These are phyloP conservation scores for Synergus japonicus DNA, from an alignment of 2,888 invertebrate genomes.

Conservation along the genomic window DNA sequence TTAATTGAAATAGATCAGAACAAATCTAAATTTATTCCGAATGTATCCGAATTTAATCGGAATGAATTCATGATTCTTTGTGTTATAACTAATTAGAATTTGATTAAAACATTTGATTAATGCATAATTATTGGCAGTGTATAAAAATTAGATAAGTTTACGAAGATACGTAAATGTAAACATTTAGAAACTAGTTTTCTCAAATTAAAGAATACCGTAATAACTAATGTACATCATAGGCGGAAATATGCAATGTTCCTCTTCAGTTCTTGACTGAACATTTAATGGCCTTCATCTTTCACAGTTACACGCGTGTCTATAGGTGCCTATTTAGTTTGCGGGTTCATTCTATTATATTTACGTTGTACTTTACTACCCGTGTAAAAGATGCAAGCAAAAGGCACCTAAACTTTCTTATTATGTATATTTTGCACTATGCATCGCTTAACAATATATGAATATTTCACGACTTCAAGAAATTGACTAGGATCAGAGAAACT, in stretches of 20 bases:
- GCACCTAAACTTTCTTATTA: constrained; percentile 11
- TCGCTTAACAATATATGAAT: neutral
- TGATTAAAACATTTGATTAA: too few relatives aligned
- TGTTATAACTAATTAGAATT: too few relatives aligned
- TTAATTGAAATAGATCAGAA: too few relatives aligned
- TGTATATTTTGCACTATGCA: neutral
- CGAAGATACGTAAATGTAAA: neutral
- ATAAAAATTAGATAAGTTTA: neutral
- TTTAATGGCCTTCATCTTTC: neutral
- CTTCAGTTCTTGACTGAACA: constrained; percentile 5
- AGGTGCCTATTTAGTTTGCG: constrained; percentile 14
- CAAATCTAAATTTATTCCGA: too few relatives aligned
- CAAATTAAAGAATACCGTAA: neutral
- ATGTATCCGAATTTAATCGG: too few relatives aligned
- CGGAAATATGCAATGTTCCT: neutral
- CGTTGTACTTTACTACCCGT: constrained; percentile 11
- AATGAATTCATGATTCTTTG: too few relatives aligned
- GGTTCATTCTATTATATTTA: constrained; percentile 32
- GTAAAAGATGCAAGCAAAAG: constrained; percentile 7
- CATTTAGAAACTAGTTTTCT: neutral
- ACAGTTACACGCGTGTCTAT: constrained; percentile 18
- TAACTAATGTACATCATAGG: neutral
- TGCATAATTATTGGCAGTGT: neutral
- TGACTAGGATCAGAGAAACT: neutral
- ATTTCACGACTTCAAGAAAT: constrained; percentile 7